Evolutionary conservation across 2,113 vertebrate genomes (phyloP).

Genomic region (Buteo buteo): DNA sequence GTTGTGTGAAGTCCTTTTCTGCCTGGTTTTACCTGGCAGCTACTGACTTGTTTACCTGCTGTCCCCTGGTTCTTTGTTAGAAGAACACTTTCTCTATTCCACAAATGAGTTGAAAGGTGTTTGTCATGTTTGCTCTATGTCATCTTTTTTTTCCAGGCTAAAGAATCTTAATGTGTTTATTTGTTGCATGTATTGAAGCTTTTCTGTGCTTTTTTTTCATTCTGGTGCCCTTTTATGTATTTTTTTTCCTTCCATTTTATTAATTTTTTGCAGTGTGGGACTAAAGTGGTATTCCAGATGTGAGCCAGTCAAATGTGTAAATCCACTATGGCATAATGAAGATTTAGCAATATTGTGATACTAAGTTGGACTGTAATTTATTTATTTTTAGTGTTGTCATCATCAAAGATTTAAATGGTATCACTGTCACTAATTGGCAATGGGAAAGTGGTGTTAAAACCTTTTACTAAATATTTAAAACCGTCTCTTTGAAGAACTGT

Average conservation of each 20-base stretch:
- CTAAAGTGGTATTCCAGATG: not conserved
- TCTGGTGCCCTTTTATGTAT: not conserved
- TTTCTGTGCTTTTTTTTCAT: not conserved
- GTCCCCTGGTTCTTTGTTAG: not conserved
- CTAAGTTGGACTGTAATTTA: not conserved
- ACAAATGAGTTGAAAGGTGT: not conserved
- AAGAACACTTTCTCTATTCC: not conserved
- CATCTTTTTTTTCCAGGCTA: not conserved
- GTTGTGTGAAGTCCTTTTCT: not conserved
- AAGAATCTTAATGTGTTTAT: not conserved
- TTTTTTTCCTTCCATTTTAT: not conserved
- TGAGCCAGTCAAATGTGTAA: not conserved
- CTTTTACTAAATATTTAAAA: slow-evolving; percentile 34
- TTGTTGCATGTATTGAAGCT: not conserved
- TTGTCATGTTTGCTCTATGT: not conserved
- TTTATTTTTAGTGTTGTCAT: slow-evolving; percentile 23
- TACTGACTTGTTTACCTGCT: not conserved
- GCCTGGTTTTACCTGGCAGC: not conserved
- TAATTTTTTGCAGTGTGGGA: not conserved
- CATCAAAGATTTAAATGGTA: slow-evolving; percentile 20
- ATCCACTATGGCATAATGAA: not conserved
- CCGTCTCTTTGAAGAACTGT: not conserved
- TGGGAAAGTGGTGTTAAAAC: not conserved
- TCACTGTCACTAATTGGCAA: not conserved
- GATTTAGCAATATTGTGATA: not conserved